Evolutionary conservation across 2,113 vertebrate genomes (phyloP).

Genomic region (Arvicanthis niloticus): DNA sequence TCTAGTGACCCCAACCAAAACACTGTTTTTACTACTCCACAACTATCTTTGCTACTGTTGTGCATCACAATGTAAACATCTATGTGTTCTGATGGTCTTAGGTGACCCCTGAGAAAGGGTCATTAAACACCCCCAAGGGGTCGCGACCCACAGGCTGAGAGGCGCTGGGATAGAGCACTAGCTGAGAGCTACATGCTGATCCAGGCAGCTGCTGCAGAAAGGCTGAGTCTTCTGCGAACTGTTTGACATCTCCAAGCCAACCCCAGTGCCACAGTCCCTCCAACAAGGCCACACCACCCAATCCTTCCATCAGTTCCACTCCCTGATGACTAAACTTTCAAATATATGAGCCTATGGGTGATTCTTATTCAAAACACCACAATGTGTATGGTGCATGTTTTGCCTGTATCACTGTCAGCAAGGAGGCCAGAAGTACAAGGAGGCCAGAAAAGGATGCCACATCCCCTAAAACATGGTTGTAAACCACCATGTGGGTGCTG

Average conservation of each 20-base stretch:
- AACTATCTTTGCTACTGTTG: too few species aligned
- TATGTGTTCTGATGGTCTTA: not conserved
- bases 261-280: not conserved
- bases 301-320: not conserved
- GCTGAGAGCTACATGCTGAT: not conserved
- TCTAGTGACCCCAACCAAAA: too few species aligned
- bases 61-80: not conserved
- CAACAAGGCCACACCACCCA: not conserved
- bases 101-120: not conserved
- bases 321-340: not conserved
- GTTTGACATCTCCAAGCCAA: not conserved
- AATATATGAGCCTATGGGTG: not conserved
- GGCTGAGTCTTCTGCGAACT: not conserved
- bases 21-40: too few species aligned
- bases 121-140: not conserved
- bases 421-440: not conserved
- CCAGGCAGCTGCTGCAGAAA: not conserved
- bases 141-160: not conserved
- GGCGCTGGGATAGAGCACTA: not conserved
- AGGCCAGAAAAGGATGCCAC: too few species aligned
- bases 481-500: not conserved
- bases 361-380: not conserved
- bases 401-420: not conserved
- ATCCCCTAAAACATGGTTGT: not conserved
- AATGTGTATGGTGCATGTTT: not conserved